Base-by-base conservation (phyloP, 2,888 invertebrate species). In the Helicoverpa assulta region DNA sequence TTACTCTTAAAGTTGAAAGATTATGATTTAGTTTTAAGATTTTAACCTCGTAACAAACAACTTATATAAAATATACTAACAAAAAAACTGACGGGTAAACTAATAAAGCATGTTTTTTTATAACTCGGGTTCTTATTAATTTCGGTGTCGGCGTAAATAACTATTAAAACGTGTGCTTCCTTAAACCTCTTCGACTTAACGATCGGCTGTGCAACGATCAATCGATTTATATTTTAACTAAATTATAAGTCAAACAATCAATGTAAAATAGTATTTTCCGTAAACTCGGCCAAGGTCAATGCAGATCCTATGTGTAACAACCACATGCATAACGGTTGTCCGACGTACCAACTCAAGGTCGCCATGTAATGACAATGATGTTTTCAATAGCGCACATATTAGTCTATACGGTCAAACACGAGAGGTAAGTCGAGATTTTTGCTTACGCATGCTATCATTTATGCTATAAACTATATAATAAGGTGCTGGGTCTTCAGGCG, bases 341-440 rank as follows among this genome's bases (percentile, higher is more conserved):
- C 86, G 83, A 86, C 84, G 85, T 83, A 84, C 75, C 81, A 83
- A 75, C 80, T 85, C 92, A 93, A 94, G 94, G 95, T 84, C 91
- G 81, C 78, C 82, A 67, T 52, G 82, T 89, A 91, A 91, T 92
- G 89, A 89, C 91, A 87, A 89, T 89, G 85, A 88, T 88, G 88
- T 90, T 88, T 90, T 86, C 89, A 89, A 89, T 88, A 85, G 86
- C 84, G 85, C 85, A 89, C 86, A 89, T 86, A 86, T 88, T 91
- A 94, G 91, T 94, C 86, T 85, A 85, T 83, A 90, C 85, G 83
- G 83, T 86, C 85, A 82, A 87, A 86, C 88, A 89, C 86, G 81
- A 75, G 87, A 92, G 95, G 95, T 95, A 93, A 95, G 95, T 94
- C 84, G 79, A 85, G 82, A 86, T 87, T 88, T 85, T 72, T 82